phyloP scores from a whole-genome alignment of 2,888 invertebrate genomes.

The Phalera bucephala region DNA sequence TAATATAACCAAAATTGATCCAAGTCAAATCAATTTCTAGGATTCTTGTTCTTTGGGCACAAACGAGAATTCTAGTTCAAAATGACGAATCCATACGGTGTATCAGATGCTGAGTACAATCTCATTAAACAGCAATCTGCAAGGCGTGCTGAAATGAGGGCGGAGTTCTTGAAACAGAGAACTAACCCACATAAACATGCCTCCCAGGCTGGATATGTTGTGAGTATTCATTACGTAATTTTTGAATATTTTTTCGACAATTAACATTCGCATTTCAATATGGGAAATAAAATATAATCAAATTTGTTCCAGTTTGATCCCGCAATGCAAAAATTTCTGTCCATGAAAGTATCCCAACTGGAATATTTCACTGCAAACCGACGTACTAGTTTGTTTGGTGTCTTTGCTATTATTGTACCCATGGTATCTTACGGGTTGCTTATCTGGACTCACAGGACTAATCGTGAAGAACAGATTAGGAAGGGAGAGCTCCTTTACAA shows the following conservation, averaged over 20 bases:
- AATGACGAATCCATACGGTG: slow-evolving; percentile 79
- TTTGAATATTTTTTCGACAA: slow-evolving; percentile 13
- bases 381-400: slow-evolving; percentile 77
- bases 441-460: slow-evolving; percentile 76
- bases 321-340: slow-evolving; percentile 88
- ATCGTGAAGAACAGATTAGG: slow-evolving; percentile 83
- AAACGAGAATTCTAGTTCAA: slow-evolving; percentile 15
- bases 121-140: slow-evolving; percentile 84
- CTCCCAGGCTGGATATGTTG: slow-evolving; percentile 86
- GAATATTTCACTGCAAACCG: slow-evolving; percentile 87
- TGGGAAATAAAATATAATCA: not conserved
- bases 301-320: slow-evolving; percentile 88
- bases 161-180: slow-evolving; percentile 87
- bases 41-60: slow-evolving; percentile 8
- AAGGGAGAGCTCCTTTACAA: slow-evolving; percentile 89
- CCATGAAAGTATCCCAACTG: slow-evolving; percentile 86
- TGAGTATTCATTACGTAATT: slow-evolving; percentile 84
- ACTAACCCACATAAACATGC: slow-evolving; percentile 89
- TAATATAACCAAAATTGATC: not conserved
- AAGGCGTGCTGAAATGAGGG: slow-evolving; percentile 83
- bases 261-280: not conserved
- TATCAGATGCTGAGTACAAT: slow-evolving; percentile 75
- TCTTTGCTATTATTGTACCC: slow-evolving; percentile 80
- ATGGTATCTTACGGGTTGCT: slow-evolving; percentile 79
- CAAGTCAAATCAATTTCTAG: not conserved